Base-by-base conservation (phyloP, 2,888 invertebrate species). In the Eupithecia abbreviata region DNA sequence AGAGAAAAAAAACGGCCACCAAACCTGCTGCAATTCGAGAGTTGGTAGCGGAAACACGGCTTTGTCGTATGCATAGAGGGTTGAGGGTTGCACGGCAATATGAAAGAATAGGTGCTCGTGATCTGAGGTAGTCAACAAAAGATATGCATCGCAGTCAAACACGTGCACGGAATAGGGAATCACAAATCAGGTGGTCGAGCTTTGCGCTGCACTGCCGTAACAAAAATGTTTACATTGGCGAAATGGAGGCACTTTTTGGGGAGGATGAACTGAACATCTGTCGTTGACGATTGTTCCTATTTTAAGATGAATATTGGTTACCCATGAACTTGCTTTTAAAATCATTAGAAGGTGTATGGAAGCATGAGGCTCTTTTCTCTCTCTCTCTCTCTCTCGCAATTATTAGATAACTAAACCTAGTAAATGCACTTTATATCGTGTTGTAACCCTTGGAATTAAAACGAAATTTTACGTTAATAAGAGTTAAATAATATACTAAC, bases 151-250 rank as follows among this genome's bases (percentile, higher is more conserved):
- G 87, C 84, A 87, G 87, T 90, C 86, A 85, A 92, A 92, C 94
- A 93, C 93, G 94, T 94, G 94, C 93, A 93, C 80, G 80, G 88
- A 84, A 84, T 85, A 84, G 86, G 88, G 89, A 89, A 90, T 89
- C 87, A 88, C 86, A 88, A 82, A 90, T 93, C 93, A 94, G 93
- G 93, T 94, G 93, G 90, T 74, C 67, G 47, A 77, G 78, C 77
- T 86, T 83, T 82, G 81, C 83, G 87, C 85, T 84, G 82, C 80
- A 84, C 81, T 82, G 81, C 45, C 83, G 84, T 87, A 86, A 83
- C 85, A 86, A 86, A 87, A 86, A 84, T 87, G 88, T 88, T 89
- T 87, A 84, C 80, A 82, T 86, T 86, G 85, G 86, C 86, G 86
- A 78, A 78, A 72, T 75, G 65, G 55, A 75, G 55, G 73, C 65